phyloP scores from a whole-genome alignment of 1,140 invertebrate species.

The Drosophila pandora region DNA sequence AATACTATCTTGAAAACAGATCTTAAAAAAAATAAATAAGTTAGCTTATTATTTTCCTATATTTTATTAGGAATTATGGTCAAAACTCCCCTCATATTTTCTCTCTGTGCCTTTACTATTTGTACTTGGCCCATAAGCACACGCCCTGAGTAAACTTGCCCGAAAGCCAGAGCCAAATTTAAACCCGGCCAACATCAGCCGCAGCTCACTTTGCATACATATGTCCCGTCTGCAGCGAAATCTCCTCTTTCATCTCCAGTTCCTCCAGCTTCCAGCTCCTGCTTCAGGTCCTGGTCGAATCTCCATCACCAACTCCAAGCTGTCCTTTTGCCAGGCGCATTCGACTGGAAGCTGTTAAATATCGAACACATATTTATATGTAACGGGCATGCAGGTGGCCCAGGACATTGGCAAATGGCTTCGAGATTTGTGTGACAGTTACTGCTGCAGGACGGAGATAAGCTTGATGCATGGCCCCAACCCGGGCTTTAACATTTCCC shows the following conservation, averaged over 20 bases:
- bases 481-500: constrained; percentile 5
- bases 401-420: constrained; percentile 68
- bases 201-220: constrained; percentile 63
- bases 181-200: constrained; percentile 62
- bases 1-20: background rate
- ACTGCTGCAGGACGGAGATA: constrained; percentile 60
- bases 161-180: constrained; percentile 68
- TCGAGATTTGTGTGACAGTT: constrained; percentile 73
- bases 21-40: background rate
- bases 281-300: background rate
- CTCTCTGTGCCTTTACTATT: constrained; percentile 25
- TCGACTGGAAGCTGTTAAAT: constrained; percentile 80
- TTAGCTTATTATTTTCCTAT: background rate
- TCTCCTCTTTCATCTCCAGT: constrained; percentile 5
- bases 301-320: background rate
- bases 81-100: background rate
- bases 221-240: constrained; percentile 43
- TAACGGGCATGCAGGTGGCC: constrained; percentile 25
- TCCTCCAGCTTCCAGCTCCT: constrained; percentile 17
- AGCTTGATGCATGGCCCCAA: constrained; percentile 65
- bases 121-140: constrained; percentile 42
- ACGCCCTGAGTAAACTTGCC: constrained; percentile 60
- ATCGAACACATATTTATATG: constrained; percentile 74
- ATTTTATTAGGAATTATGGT: background rate
- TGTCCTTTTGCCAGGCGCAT: constrained; percentile 34